Conservation (phyloP, 2,113 vertebrate species). For the Spea bombifrons region DNA sequence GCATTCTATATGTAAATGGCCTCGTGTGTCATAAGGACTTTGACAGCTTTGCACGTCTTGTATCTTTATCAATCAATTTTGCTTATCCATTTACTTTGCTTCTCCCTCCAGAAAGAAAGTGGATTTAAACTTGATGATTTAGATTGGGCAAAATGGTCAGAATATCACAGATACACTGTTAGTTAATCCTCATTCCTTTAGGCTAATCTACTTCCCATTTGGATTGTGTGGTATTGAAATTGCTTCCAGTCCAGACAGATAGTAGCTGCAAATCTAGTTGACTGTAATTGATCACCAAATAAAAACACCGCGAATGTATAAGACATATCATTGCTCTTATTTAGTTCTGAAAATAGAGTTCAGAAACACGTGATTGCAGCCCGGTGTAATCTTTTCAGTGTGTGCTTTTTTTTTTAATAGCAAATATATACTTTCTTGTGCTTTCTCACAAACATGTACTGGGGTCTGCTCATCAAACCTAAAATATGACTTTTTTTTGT, state of each 20-base stretch:
- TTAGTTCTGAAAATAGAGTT: background rate
- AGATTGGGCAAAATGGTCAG: slow-evolving; percentile 24
- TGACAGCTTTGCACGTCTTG: slow-evolving; percentile 34
- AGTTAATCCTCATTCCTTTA: slow-evolving; percentile 11
- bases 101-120: slow-evolving; percentile 19
- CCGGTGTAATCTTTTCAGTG: background rate
- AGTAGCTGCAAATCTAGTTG: background rate
- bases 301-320: background rate
- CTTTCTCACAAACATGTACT: too few relatives aligned
- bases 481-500: too few relatives aligned
- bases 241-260: background rate
- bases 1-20: slow-evolving; percentile 44
- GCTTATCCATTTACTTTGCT: slow-evolving; percentile 20
- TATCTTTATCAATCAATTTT: slow-evolving; percentile 18
- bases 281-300: slow-evolving; percentile 10
- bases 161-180: slow-evolving; percentile 13
- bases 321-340: background rate
- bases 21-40: slow-evolving; percentile 41
- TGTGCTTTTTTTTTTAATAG: background rate
- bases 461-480: too few relatives aligned
- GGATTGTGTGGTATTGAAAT: slow-evolving; percentile 1
- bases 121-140: slow-evolving; percentile 20
- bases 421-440: too few relatives aligned
- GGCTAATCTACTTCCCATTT: slow-evolving; percentile 13
- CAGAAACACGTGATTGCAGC: background rate